Percentiles rank a stretch among this genome's conserved stretches.
These are phyloP conservation scores for Oreotrochilus melanogaster DNA, from an alignment of 2,113 vertebrate species.

Conservation along the genomic window DNA sequence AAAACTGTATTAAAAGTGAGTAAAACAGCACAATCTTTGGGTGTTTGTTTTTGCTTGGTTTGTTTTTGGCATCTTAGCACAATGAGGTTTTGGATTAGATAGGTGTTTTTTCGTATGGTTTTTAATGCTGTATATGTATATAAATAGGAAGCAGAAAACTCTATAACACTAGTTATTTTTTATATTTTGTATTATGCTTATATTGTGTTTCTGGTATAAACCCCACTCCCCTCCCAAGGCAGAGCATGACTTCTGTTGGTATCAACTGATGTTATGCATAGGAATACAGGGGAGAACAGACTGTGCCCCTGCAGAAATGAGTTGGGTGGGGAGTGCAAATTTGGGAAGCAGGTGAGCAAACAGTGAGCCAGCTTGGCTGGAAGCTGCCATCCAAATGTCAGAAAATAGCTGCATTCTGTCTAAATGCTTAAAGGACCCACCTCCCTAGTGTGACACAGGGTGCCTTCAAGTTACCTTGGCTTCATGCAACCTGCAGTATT, in stretches of 20 bases:
- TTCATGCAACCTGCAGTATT: slow-evolving; percentile 69
- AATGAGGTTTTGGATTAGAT: slow-evolving; percentile 55
- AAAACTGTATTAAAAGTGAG: slow-evolving; percentile 66
- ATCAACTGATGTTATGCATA: neutral
- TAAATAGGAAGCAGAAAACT: slow-evolving; percentile 70
- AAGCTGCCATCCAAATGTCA: neutral
- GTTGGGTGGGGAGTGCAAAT: neutral
- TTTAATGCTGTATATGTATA: slow-evolving; percentile 74
- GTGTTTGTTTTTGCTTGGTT: slow-evolving; percentile 28
- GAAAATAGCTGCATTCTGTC: neutral
- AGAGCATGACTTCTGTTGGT: neutral
- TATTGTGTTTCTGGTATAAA: slow-evolving; percentile 65
- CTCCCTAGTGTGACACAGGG: slow-evolving; percentile 59
- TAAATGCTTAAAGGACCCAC: slow-evolving; percentile 15
- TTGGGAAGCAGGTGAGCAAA: slow-evolving; percentile 30
- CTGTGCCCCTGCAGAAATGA: neutral
- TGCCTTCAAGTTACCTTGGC: slow-evolving; percentile 73
- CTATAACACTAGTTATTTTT: slow-evolving; percentile 78
- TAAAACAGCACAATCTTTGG: slow-evolving; percentile 48
- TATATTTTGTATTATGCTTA: slow-evolving; percentile 77
- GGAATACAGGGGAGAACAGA: neutral
- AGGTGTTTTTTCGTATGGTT: slow-evolving; percentile 68
- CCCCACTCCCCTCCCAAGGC: neutral
- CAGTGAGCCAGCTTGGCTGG: neutral
- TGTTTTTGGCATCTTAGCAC: slow-evolving; percentile 40